A percentile compares a stretch with the other conserved stretches of the same genome.
Conservation (phyloP, 2,113 vertebrate genomes). For the Percina caprodes region DNA sequence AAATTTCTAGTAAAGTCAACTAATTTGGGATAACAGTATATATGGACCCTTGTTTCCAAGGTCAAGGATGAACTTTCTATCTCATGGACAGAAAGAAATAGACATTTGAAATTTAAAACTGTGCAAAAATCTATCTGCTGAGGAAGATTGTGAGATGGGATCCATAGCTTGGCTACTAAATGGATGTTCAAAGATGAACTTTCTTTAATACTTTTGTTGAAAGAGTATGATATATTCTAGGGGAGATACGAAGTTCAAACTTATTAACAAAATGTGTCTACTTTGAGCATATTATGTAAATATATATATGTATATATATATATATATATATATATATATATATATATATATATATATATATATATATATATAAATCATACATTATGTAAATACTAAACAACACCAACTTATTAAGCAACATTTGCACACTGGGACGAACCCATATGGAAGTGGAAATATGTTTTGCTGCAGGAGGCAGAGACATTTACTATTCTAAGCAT, state of each 20-base stretch:
- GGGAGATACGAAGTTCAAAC: background rate
- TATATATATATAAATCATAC: no score
- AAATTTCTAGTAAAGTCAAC: no score
- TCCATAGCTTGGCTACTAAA: background rate
- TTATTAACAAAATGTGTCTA: background rate
- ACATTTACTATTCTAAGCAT: constrained; percentile 74
- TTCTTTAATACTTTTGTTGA: background rate
- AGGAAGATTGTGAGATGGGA: background rate
- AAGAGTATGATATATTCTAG: background rate
- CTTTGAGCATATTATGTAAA: no score
- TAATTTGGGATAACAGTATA: no score
- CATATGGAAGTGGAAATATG: constrained; percentile 47
- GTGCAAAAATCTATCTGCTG: background rate
- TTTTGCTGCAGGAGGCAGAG: constrained; percentile 58
- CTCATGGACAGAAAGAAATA: background rate
- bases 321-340: no score
- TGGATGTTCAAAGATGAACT: background rate
- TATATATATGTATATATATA: no score
- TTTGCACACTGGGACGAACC: constrained; percentile 51
- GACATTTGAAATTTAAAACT: background rate
- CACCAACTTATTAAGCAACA: constrained; percentile 27
- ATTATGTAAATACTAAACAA: constrained; percentile 51
- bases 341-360: no score
- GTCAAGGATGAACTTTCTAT: background rate
- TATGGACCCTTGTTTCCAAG: background rate